Base-by-base conservation (phyloP, 1,140 invertebrate genomes). In the Scaptomyza pallida region DNA sequence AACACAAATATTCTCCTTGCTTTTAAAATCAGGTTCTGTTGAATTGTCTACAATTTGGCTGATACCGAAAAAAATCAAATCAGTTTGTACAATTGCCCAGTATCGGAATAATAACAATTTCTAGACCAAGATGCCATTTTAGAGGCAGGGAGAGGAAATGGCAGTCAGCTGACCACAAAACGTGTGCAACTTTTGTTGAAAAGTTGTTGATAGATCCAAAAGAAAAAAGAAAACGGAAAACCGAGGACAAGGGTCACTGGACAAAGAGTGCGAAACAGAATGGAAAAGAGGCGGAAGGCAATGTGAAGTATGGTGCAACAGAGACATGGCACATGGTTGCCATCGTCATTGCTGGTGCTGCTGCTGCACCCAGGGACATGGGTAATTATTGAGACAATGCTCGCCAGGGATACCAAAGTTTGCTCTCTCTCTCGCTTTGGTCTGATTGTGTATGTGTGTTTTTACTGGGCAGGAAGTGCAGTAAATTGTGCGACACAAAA, bases 401-500 rank as follows among this genome's bases (percentile, higher is more conserved):
- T 70, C 59, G 69, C 37, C 43, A 55, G 55, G 26, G 60, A 30
- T 30, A 30, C 26, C 61, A 65, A 43, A 72, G 72, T 70, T 74
- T 63, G 72, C 40, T 54, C 35, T 40, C 16, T 52, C 21, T 26
- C n/a, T 26, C 5, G 3, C 12, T 30, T 56, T 1, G 48, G 33
- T 19, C n/a, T 41, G 19, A 56, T 16, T 9, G 10, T 35, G 40
- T 61, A 19, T 50, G 13, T 50, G 13, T 35, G 69, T 72, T 77
- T 63, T 61, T 77, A 75, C 67, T 82, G 72, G 70, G 45, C 78
- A 82, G 78, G 74, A 82, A 82, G 78, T 78, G 78, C 79, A 82
- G 74, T 82, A 82, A 82, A 82, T 82, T 82, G 78, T 82, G 79
- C 78, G 74, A 82, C 78, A 82, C 78, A 82, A 82, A 82, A 82